Evolutionary conservation across 2,113 vertebrate species (phyloP), one percentile per base, ranked within the genome.

Genomic region (Chaetodon trifascialis): DNA sequence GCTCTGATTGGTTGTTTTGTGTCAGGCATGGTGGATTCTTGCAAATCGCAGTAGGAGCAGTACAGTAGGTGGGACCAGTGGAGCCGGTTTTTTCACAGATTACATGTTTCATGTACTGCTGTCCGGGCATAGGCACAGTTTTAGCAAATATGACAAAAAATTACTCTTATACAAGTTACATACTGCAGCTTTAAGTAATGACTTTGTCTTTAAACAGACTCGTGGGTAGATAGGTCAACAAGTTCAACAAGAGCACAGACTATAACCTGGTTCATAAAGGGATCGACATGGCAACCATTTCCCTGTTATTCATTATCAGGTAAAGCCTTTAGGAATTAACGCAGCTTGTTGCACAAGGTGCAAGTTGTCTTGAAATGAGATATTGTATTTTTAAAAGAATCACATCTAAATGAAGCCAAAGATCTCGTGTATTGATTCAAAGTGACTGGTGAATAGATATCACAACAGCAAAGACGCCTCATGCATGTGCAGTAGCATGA

Each of bases 211-310:
- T 64, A 23, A 76, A 72, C 44, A 80, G 66, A 67, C 64, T 38
- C 36, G 9, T 30, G 55, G 62, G 2, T 46, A 66, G n/a, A 51
- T 42, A 30, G 60, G 54, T 73, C 66, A 40, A 4, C 23, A 8
- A 52, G 69, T 76, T 15, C 23, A 36, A n/a, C 59, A 30, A 46
- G 8, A 11, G 44, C 11, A 3, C 25, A 64, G 5, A 25, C 66
- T 64, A 47, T 77, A 42, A 60, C 49, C 59, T 46, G 17, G 12
- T 74, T 78, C 54, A 67, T 66, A 44, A 74, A 54, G 44, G 8
- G 46, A 76, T 72, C 72, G 62, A 47, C 38, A 11, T 56, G 5
- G 34, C 25, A 60, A 62, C 47, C 21, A 11, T 75, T 73, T 23
- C n/a, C 46, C 60, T 23, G 49, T 34, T n/a, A 46, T 36, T 21